Evolutionary conservation across 2,797 vertebrate genomes (phyloP).

Genomic region (Microctenopoma stevenorrisi): DNA sequence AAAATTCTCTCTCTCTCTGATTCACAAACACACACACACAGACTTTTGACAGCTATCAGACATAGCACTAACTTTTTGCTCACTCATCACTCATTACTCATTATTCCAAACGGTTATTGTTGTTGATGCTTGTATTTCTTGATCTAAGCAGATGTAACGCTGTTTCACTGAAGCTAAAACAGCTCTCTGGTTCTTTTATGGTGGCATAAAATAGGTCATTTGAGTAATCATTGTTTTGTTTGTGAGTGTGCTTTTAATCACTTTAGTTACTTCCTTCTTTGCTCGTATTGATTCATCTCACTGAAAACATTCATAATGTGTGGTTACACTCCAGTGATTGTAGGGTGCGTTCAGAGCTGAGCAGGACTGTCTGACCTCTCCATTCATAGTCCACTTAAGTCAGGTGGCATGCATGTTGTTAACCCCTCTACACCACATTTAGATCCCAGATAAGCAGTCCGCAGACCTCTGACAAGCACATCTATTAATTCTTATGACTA

Average conservation of each 20-base stretch:
- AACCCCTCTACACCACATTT: neutral
- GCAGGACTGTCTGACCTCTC: too few species aligned
- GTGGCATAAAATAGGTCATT: constrained; percentile 30
- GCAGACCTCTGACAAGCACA: neutral
- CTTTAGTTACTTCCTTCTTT: constrained; percentile 15
- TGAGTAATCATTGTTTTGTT: constrained; percentile 10
- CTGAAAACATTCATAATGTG: constrained; percentile 1
- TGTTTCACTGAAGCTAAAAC: constrained; percentile 25
- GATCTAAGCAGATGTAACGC: constrained; percentile 26
- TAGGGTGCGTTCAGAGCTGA: neutral
- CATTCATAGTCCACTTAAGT: too few species aligned
- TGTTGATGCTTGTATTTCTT: constrained; percentile 33
- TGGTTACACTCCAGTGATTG: neutral
- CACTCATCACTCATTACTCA: constrained; percentile 58
- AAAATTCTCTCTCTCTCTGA: constrained; percentile 36
- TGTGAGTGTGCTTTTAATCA: constrained; percentile 7
- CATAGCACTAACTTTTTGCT: constrained; percentile 61
- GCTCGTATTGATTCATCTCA: constrained; percentile 14
- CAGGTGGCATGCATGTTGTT: neutral
- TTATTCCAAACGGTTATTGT: constrained; percentile 48
- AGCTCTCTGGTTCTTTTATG: constrained; percentile 24
- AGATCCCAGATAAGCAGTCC: neutral
- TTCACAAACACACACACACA: constrained; percentile 19
- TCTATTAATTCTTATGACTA: too few species aligned
- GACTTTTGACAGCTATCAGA: constrained; percentile 42